Evolutionary conservation across 1,140 invertebrate genomes (phyloP).

Genomic region (Trichonephila clavipes): DNA sequence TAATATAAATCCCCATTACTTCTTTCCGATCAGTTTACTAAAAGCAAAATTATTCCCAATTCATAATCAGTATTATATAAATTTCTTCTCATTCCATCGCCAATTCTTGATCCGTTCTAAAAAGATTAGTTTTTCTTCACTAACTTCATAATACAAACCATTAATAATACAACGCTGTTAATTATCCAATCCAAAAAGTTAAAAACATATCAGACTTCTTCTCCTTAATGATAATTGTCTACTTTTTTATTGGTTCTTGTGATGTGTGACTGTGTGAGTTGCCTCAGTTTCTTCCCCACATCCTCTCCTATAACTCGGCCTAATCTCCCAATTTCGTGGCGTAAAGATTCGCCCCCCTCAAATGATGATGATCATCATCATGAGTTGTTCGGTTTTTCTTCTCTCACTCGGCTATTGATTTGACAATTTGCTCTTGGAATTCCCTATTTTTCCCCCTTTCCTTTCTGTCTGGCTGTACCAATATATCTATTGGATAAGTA

Average conservation of each 20-base stretch:
- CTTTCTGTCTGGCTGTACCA: not conserved
- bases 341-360: not conserved
- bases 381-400: slow-evolving; percentile 6
- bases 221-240: not conserved
- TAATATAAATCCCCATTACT: not conserved
- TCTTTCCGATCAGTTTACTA: not conserved
- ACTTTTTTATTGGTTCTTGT: not conserved
- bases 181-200: not conserved
- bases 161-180: not conserved
- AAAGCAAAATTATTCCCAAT: not conserved
- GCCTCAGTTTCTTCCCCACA: not conserved
- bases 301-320: not conserved
- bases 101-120: not conserved
- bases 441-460: not conserved
- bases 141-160: not conserved
- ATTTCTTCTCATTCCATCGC: not conserved
- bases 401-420: slow-evolving; percentile 26
- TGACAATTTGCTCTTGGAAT: slow-evolving; percentile 43
- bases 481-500: not conserved
- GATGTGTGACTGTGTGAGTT: not conserved
- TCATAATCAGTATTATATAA: not conserved
- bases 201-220: not conserved
- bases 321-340: slow-evolving; percentile 21
- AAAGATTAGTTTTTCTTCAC: not conserved
- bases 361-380: slow-evolving; percentile 41